These are phyloP conservation scores for Motacilla tschutschensis DNA, from an alignment of 2,113 vertebrate genomes.

Conservation along the genomic window DNA sequence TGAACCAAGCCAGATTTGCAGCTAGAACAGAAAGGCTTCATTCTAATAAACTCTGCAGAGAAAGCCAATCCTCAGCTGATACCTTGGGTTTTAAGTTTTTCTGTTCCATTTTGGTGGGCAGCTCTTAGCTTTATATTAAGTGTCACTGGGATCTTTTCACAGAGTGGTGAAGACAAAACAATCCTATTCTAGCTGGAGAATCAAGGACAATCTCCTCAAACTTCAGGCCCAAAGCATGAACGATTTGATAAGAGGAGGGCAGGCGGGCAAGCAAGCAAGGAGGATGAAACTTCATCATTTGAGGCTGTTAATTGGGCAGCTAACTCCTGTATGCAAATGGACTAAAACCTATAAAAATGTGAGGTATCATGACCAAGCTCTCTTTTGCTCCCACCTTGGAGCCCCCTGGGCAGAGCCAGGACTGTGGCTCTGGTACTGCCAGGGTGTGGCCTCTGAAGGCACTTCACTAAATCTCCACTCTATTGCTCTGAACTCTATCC, in stretches of 20 bases:
- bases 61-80: neutral
- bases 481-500: neutral
- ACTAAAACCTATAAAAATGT: neutral
- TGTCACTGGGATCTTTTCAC: neutral
- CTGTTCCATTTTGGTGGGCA: neutral
- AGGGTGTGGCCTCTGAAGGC: too few species aligned
- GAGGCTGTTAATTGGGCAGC: neutral
- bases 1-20: neutral
- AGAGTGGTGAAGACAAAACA: neutral
- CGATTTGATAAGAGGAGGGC: neutral
- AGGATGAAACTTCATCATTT: neutral
- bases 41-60: neutral
- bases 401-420: too few species aligned
- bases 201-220: neutral
- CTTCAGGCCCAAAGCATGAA: neutral
- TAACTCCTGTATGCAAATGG: too few species aligned
- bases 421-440: too few species aligned
- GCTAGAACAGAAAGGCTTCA: neutral
- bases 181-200: neutral
- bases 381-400: too few species aligned
- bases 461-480: neutral
- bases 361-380: neutral
- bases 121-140: neutral
- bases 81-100: neutral
- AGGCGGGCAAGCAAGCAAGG: neutral